Evolutionary conservation across 1,140 invertebrate genomes (phyloP), one percentile per base, ranked within the genome.

Genomic region (Caenorhabditis remanei): DNA sequence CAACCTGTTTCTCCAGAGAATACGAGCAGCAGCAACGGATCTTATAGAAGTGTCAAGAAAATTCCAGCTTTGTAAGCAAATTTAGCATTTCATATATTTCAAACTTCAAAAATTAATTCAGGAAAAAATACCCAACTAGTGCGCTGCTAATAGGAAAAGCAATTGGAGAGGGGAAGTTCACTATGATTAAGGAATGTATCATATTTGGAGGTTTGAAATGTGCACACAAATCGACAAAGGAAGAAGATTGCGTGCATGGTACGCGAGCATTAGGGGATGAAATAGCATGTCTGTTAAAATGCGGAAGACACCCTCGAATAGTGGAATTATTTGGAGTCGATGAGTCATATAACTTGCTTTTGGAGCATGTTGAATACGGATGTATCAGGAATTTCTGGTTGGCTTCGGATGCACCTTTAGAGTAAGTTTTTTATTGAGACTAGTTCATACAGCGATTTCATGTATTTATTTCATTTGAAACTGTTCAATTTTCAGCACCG

Each of bases 321-420:
- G 96, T 96, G 8, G 94, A 96, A 40, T 96, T 97, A 9, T 92
- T 97, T 50, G 96, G 96, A 3, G 95, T 96, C 67, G 97, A 96
- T 92, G 96, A 95, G 55, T 93, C 94, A 58, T 95, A 96, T 21
- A 96, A 96, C 91, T 96, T 97, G 88, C 95, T 97, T 3, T 95
- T 97, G 91, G 97, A 98, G 93, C 97, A 97, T 93, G 94, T 96
- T 90, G 96, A 96, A 90, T 95, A 96, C 89, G 96, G 96, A 9
- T 96, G 98, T 93, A 94, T 98, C 63, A 96, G 96, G 93, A 96
- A 97, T 92, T 97, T 96, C 50, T 71, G 48, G 21, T 14, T 24
- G 61, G 71, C 61, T n/a, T 48, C 32, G 16, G 50, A 83, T n/a
- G 43, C 50, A 2, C 63, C 61, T 2, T 43, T 87, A 32, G 43